Base-by-base conservation (phyloP, 2,888 invertebrate genomes). In the Pseudanteris insignis region DNA sequence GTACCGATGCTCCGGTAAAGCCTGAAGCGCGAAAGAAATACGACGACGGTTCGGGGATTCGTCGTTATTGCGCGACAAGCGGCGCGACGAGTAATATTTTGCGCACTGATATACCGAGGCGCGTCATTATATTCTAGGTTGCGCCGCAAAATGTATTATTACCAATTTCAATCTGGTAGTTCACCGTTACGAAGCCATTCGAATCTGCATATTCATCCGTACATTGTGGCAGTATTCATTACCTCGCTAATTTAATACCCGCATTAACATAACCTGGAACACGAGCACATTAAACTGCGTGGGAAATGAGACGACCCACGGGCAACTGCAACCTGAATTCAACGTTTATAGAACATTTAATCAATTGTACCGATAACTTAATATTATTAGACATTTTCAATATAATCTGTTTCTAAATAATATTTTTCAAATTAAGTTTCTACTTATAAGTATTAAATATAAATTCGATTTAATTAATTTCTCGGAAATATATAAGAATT, bases 151-250 rank as follows among this genome's bases (percentile, higher is more conserved):
- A 36, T 43, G 48, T 58, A 50, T 50, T 41, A 50, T 58, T 58
- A 50, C 43, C 50, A 43, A 58, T 58, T 58, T 50, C 38, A 58
- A 44, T 46, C 34, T 40, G 50, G 50, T 51, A 46, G 58, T 46
- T 40, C 10, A 24, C n/a, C 28, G 34, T 50, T 50, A 38, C 33
- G 38, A 44, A 44, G 58, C 58, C 38, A 44, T 24, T 47, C 13
- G 46, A 34, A 51, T 46, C 51, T 51, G 51, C 59, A 46, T 59
- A 59, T 51, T 59, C 59, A 51, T 46, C 34, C 44, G 30, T 11
- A 38, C 33, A 40, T 29, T 51, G 40, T 57, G 32, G 30, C 40
- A 28, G 51, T 51, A 51, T 59, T 51, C 59, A 59, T 59, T 59
- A 51, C 40, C 29, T 15, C 18, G 33, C 58, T 51, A 51, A 51